Evolutionary conservation across 64 coral and sea anemone species (phyloP).

Genomic region (Porites lutea): DNA sequence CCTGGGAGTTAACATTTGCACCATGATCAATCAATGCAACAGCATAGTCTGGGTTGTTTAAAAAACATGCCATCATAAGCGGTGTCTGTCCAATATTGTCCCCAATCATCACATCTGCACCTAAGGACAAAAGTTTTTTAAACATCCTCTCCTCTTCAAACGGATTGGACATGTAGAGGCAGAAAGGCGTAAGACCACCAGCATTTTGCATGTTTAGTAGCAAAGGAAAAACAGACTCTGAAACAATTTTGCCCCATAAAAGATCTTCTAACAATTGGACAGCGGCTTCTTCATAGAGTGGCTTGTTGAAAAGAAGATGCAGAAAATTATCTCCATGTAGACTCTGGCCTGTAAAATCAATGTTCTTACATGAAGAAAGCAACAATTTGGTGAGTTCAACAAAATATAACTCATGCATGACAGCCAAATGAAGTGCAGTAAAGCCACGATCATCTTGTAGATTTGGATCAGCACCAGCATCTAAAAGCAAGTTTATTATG

Average conservation of each 20-base stretch:
- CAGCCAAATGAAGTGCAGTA: conserved; percentile 8
- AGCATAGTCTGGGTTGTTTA: no score
- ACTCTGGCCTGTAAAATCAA: background rate
- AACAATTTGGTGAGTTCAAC: background rate
- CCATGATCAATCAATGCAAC: no score
- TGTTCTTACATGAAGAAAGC: conserved; percentile 10
- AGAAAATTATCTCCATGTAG: conserved; percentile 13
- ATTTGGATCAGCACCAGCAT: conserved; percentile 23
- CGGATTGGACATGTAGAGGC: conserved; percentile 9
- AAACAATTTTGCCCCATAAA: background rate
- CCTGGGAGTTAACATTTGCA: no score
- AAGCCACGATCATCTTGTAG: background rate
- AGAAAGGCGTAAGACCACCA: background rate
- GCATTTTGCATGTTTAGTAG: background rate
- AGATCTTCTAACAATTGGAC: conserved; percentile 6
- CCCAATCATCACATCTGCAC: background rate
- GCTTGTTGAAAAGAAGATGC: conserved; percentile 10
- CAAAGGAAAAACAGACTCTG: conserved; percentile 24
- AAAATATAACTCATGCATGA: conserved; percentile 4
- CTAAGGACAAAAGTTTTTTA: conserved; percentile 3
- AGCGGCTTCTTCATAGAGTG: background rate
- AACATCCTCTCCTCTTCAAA: conserved; percentile 28
- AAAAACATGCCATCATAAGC: no score
- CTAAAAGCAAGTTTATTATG: conserved; percentile 5
- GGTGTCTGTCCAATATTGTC: background rate